A percentile compares a stretch with the other conserved stretches of the same genome.
Conservation (phyloP, 2,797 vertebrate species). For the Microctenopoma lineatum region DNA sequence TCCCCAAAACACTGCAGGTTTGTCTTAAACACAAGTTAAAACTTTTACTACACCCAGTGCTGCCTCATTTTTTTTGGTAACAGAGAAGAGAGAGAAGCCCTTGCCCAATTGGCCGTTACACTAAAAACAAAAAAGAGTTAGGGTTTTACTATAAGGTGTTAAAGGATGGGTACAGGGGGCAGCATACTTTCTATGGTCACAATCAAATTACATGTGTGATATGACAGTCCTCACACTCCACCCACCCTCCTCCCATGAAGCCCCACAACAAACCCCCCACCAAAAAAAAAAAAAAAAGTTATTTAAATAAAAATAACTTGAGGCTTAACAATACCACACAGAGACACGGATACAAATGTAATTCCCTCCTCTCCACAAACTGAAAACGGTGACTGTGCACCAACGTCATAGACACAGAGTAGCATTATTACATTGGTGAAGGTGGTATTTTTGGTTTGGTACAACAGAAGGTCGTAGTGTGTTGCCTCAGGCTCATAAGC, state of each 20-base stretch:
- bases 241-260: constrained; percentile 54
- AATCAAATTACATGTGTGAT: constrained; percentile 77
- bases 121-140: constrained; percentile 42
- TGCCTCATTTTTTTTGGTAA: constrained; percentile 84
- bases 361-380: constrained; percentile 77
- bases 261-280: constrained; percentile 40
- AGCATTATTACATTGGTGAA: constrained; percentile 81
- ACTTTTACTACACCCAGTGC: constrained; percentile 75
- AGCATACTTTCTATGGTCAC: constrained; percentile 68
- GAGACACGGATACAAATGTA: constrained; percentile 79
- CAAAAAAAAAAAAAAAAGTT: constrained; percentile 5
- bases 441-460: constrained; percentile 85
- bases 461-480: constrained; percentile 81
- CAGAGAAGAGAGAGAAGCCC: constrained; percentile 82
- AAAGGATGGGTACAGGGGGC: constrained; percentile 56
- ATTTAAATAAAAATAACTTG: constrained; percentile 62
- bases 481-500: constrained; percentile 71
- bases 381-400: constrained; percentile 72
- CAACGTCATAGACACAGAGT: constrained; percentile 71
- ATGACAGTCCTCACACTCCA: constrained; percentile 58
- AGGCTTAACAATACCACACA: constrained; percentile 76
- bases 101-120: constrained; percentile 79
- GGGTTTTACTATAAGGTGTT: constrained; percentile 52
- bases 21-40: constrained; percentile 69
- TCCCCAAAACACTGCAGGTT: constrained; percentile 65